Conservation (phyloP, 2,113 vertebrate genomes). For the Trachemys scripta region DNA sequence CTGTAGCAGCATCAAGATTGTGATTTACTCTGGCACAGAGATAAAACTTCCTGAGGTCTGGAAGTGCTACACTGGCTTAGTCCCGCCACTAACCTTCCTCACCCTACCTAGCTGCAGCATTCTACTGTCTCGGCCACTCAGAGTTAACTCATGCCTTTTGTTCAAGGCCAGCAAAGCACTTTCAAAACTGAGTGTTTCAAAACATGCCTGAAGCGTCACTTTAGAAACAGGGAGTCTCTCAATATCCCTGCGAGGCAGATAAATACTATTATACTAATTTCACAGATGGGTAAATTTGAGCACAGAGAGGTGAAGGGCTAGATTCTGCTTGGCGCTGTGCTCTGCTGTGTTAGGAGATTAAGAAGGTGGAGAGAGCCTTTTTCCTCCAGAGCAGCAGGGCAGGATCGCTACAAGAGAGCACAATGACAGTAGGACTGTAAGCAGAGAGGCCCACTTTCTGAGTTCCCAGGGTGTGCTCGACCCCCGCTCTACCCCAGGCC, state of each 20-base stretch:
- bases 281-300: constrained; percentile 64
- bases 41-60: rapidly evolving
- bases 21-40: not conserved
- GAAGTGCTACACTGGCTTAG: not conserved
- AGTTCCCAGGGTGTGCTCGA: no score
- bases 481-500: no score
- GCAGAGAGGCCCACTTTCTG: not conserved
- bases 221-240: constrained; percentile 46
- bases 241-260: constrained; percentile 65
- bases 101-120: not conserved
- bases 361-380: constrained; percentile 7
- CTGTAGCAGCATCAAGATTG: rapidly evolving
- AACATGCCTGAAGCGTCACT: constrained; percentile 64
- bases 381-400: not conserved
- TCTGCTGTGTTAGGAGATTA: constrained; percentile 46
- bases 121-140: not conserved
- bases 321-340: constrained; percentile 36
- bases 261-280: constrained; percentile 73
- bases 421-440: not conserved
- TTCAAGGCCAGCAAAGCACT: constrained; percentile 18
- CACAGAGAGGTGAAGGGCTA: constrained; percentile 47
- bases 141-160: not conserved
- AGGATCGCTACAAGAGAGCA: not conserved
- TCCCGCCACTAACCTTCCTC: not conserved
- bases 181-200: constrained; percentile 57